Evolutionary conservation across 2,113 vertebrate genomes (phyloP).

Genomic region (Oncorhynchus kisutch): DNA sequence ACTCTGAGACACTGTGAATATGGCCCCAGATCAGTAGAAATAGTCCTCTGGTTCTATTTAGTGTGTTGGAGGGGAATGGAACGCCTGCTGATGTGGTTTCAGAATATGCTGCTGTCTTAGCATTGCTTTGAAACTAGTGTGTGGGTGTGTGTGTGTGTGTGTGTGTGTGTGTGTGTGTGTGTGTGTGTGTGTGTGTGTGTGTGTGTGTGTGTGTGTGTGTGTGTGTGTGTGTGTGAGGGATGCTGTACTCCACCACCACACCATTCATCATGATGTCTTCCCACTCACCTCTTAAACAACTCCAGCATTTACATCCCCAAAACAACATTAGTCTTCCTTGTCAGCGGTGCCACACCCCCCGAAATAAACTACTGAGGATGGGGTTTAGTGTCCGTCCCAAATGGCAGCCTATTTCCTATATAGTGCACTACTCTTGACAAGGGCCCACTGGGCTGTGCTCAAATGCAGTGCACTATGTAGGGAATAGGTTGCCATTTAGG

Average conservation of each 20-base stretch:
- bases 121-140: background rate
- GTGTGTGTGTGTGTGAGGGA: background rate
- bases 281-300: slow-evolving; percentile 50
- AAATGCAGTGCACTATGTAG: too few relatives aligned
- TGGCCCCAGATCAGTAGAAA: too few relatives aligned
- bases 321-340: slow-evolving; percentile 61
- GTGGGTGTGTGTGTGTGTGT: background rate
- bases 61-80: too few relatives aligned
- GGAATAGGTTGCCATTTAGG: too few relatives aligned
- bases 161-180: background rate
- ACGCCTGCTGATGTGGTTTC: too few relatives aligned
- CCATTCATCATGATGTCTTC: slow-evolving; percentile 61
- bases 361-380: slow-evolving; percentile 8
- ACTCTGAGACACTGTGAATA: too few relatives aligned
- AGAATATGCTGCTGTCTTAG: too few relatives aligned
- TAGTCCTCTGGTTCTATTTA: too few relatives aligned
- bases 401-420: background rate
- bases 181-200: background rate
- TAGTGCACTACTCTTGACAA: too few relatives aligned
- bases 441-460: too few relatives aligned
- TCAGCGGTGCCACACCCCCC: slow-evolving; percentile 24
- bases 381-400: background rate
- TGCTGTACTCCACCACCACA: slow-evolving; percentile 34
- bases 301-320: slow-evolving; percentile 41
- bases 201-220: background rate